Evolutionary conservation across 2,113 vertebrate species (phyloP), one percentile per base, ranked within the genome.

Genomic region (Caranx ignobilis): DNA sequence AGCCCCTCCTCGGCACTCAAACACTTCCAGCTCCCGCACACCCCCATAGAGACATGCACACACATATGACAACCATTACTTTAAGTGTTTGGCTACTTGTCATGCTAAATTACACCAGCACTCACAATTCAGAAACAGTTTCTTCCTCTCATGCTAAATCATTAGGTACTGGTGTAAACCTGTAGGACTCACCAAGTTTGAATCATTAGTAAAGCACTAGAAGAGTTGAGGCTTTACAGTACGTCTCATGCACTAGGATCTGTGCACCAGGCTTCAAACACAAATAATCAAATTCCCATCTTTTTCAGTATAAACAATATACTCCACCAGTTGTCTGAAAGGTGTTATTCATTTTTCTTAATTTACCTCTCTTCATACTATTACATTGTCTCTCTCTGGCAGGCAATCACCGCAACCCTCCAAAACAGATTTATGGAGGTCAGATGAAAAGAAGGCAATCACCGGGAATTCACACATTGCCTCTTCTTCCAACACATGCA

Each of bases 61-160:
- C 83, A 82, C 93, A 94, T 86, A 64, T 90, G 94, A 93, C 82
- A 85, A 75, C 67, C 79, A 92, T 94, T 93, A 94, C 82, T 70
- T 75, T 81, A 82, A 91, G 85, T 85, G 73, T 92, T 89, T 75
- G 78, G 89, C 82, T 90, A 82, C 90, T 86, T 86, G 84, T 92
- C 85, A 77, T 78, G 84, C 80, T 76, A 82, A 89, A 92, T 91
- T 91, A 90, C 84, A 75, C 71, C 43, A 69, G 71, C 48, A 26
- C 64, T 79, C 52, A 72, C 65, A 60, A 74, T 86, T 87, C 84
- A 65, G 70, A 55, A 79, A 54, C 48, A 9, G 67, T 52, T 61
- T 71, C 55, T 66, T 52, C 55, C 39, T 71, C 15, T 18, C 71
- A 81, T 47, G 43, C 70, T 79, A 82, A 90, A 91, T 77, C 75